These are phyloP conservation scores for Tipula helvola DNA, from an alignment of 2,888 invertebrate genomes.

Conservation along the genomic window DNA sequence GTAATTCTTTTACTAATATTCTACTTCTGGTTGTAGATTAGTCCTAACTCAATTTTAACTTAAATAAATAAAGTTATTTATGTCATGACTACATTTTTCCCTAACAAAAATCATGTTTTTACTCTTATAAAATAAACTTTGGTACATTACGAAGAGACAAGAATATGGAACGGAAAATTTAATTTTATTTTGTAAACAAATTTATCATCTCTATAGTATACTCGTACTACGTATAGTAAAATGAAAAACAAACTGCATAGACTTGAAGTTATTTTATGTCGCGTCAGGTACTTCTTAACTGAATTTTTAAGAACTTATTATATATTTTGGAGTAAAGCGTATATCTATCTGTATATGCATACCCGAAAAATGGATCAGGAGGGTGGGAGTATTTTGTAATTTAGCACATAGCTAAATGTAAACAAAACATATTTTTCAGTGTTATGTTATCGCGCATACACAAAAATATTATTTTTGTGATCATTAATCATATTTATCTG, in stretches of 20 bases:
- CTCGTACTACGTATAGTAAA: not conserved
- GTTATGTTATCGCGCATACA: not conserved
- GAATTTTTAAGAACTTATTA: not conserved
- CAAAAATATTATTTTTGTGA: not conserved
- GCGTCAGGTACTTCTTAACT: constrained; percentile 4
- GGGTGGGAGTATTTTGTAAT: not conserved
- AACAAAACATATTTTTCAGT: not conserved
- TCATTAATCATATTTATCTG: not conserved
- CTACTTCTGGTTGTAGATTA: not conserved
- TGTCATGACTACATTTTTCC: not conserved
- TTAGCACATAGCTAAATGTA: not conserved
- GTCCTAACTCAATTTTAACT: not conserved
- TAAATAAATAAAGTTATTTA: not conserved
- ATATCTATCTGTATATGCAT: not conserved
- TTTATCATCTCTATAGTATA: not conserved
- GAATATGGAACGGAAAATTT: not conserved
- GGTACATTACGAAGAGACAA: not conserved
- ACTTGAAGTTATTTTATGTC: constrained; percentile 4
- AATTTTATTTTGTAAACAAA: not conserved
- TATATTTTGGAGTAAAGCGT: not conserved
- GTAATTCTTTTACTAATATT: not conserved
- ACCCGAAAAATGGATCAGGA: not conserved
- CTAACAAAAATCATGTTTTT: not conserved
- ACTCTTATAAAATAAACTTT: not conserved
- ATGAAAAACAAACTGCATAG: not conserved